Conservation (phyloP, 2,888 invertebrate species). For the Sacculina carcini region DNA sequence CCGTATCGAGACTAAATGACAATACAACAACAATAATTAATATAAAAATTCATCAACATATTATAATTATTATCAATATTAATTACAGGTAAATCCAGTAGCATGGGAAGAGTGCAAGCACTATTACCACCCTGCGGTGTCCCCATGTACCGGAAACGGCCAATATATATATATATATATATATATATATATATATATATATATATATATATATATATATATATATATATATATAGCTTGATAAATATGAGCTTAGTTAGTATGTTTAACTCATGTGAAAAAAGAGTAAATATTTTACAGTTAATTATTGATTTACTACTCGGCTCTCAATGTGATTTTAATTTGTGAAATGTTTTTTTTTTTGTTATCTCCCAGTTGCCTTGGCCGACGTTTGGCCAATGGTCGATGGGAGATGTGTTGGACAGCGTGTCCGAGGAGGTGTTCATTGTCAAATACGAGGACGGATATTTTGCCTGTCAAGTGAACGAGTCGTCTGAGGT, state of each 20-base stretch:
- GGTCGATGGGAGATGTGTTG: constrained; percentile 10
- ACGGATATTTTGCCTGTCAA: constrained; percentile 92
- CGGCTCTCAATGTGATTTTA: neutral
- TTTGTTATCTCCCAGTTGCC: constrained; percentile 10
- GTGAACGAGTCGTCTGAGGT: constrained; percentile 86
- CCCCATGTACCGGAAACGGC: too few species aligned
- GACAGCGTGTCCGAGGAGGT: constrained; percentile 35
- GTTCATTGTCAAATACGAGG: constrained; percentile 87
- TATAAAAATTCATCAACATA: too few species aligned
- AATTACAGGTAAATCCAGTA: too few species aligned
- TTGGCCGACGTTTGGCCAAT: constrained; percentile 12
- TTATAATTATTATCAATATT: too few species aligned
- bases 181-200: neutral
- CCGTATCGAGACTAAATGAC: too few species aligned
- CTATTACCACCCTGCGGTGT: too few species aligned
- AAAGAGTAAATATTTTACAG: neutral
- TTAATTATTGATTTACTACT: neutral
- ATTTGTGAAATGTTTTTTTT: neutral
- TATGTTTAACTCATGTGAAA: too few species aligned
- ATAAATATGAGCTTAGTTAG: neutral
- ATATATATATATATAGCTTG: neutral
- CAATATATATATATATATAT: neutral
- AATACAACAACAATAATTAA: too few species aligned
- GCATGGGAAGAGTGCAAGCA: too few species aligned
- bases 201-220: neutral